A percentile compares a stretch with the other conserved stretches of the same genome.
These are phyloP conservation scores for Pseudomyrmex gracilis DNA, from an alignment of 1,140 invertebrate genomes.

Conservation along the genomic window DNA sequence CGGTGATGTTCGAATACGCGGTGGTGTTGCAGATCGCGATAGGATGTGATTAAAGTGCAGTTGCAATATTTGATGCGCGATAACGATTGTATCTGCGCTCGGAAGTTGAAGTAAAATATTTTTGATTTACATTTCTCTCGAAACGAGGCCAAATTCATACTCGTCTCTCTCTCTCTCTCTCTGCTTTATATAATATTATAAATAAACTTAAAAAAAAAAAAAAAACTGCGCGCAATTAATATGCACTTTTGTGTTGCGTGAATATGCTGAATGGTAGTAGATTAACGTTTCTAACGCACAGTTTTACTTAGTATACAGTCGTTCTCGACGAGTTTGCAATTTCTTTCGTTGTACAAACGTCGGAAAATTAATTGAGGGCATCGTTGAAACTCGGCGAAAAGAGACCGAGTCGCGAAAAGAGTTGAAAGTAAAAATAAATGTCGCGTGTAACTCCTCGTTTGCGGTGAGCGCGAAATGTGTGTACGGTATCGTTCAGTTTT, in stretches of 20 bases:
- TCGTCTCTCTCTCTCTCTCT: too few relatives aligned
- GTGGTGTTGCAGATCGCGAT: slow-evolving; percentile 9
- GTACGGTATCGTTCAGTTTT: not conserved
- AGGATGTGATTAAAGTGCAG: slow-evolving; percentile 41
- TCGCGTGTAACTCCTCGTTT: slow-evolving; percentile 21
- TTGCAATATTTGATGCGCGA: slow-evolving; percentile 39
- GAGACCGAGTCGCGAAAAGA: not conserved
- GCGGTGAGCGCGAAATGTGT: not conserved
- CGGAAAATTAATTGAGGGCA: slow-evolving; percentile 30
- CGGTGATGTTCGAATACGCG: too few relatives aligned
- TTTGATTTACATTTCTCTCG: not conserved
- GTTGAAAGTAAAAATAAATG: not conserved
- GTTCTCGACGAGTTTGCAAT: not conserved
- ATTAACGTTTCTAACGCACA: not conserved
- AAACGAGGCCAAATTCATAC: too few relatives aligned
- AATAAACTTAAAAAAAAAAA: too few relatives aligned
- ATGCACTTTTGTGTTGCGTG: not conserved
- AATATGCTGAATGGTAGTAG: not conserved
- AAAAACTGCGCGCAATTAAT: not conserved
- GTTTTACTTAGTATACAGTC: slow-evolving; percentile 24
- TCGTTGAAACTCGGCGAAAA: slow-evolving; percentile 8
- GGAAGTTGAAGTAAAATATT: too few relatives aligned
- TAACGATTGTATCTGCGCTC: not conserved
- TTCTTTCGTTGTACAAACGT: slow-evolving; percentile 1
- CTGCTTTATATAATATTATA: too few relatives aligned